Percentiles rank a stretch among this genome's conserved stretches.
phyloP scores from a whole-genome alignment of 1,140 invertebrate species.

The Pissodes strobi region DNA sequence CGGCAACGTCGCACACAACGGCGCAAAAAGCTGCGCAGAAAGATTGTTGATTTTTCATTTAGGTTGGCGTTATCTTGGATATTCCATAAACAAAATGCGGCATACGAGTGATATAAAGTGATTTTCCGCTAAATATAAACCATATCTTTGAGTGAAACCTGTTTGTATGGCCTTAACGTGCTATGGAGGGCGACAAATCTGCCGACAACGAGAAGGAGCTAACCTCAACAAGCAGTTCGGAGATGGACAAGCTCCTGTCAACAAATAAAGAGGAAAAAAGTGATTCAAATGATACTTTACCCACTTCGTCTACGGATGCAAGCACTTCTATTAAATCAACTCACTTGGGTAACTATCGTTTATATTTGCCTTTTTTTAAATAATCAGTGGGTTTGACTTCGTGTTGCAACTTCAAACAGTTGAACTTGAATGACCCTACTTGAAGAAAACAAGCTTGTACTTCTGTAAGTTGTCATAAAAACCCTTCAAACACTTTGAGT shows the following conservation, averaged over 20 bases:
- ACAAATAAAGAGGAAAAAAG: conserved; percentile 44
- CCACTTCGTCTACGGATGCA: conserved; percentile 49
- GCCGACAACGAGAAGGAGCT: conserved; percentile 40
- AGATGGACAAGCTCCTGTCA: conserved; percentile 37
- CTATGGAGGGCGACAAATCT: conserved; percentile 53
- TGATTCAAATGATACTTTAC: conserved; percentile 45
- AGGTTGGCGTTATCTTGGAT: conserved; percentile 20
- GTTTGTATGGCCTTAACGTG: conserved; percentile 65
- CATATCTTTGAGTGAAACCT: neutral
- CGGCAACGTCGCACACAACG: conserved; percentile 30
- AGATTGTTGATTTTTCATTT: conserved; percentile 8
- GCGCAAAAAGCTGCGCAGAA: conserved; percentile 7
- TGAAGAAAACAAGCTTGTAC: conserved; percentile 2
- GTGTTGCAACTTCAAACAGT: conserved; percentile 11
- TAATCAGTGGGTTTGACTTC: conserved; percentile 1
- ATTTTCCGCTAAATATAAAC: neutral
- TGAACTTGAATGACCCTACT: conserved; percentile 34
- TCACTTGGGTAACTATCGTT: conserved; percentile 31
- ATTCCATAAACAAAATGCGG: conserved; percentile 29
- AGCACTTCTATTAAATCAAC: conserved; percentile 33
- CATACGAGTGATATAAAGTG: neutral
- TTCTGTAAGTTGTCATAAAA: neutral
- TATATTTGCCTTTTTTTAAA: conserved; percentile 1
- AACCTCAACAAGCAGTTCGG: conserved; percentile 44
- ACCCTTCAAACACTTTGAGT: neutral